A percentile compares a stretch with the other conserved stretches of the same genome.
Evolutionary conservation across 2,888 invertebrate genomes (phyloP).

Genomic region (Protophormia terraenovae): DNA sequence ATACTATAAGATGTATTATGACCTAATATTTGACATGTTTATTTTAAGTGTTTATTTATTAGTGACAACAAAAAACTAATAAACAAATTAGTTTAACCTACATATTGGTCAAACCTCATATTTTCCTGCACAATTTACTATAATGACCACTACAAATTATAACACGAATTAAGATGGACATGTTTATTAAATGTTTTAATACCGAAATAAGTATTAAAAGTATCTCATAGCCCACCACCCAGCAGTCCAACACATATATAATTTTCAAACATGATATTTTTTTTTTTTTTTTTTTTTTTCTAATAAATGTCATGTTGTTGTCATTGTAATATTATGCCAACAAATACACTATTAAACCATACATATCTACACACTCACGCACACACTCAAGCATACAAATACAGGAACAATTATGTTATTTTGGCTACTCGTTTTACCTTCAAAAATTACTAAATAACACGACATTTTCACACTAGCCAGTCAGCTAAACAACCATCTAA

Average conservation of each 20-base stretch:
- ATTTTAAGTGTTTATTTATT: conserved; percentile 46
- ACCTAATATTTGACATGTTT: conserved; percentile 26
- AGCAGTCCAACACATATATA: background rate
- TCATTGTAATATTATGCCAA: conserved; percentile 22
- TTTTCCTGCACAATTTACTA: conserved; percentile 60
- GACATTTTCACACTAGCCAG: conserved; percentile 51
- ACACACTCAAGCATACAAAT: background rate
- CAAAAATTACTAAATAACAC: conserved; percentile 56
- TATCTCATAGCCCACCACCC: conserved; percentile 4
- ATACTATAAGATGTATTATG: conserved; percentile 6
- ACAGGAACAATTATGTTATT: conserved; percentile 13
- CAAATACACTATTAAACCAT: conserved; percentile 9
- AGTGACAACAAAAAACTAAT: conserved; percentile 45
- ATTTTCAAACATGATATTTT: conserved; percentile 16
- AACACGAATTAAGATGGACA: conserved; percentile 67
- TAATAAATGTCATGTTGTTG: conserved; percentile 56
- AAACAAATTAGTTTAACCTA: conserved; percentile 64
- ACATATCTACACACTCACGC: background rate
- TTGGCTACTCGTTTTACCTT: conserved; percentile 18
- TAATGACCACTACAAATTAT: conserved; percentile 68
- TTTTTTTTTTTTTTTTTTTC: no score
- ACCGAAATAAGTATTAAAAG: conserved; percentile 16
- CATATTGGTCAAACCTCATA: conserved; percentile 50
- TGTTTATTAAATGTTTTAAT: conserved; percentile 66
- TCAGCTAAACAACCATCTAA: no score